Conservation (phyloP, 1,140 invertebrate species). For the Aphis craccivora region DNA sequence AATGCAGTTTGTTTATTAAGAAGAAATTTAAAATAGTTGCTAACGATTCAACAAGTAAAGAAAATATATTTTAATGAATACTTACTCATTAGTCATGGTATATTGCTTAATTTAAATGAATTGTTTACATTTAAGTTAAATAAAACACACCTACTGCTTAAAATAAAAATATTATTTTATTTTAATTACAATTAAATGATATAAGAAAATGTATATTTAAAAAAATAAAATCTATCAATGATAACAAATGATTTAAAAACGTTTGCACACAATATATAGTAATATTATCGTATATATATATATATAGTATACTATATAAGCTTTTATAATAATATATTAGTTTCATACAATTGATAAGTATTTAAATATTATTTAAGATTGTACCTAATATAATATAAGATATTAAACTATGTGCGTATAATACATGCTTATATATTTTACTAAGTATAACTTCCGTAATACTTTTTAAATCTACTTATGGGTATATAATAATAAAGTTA, state of each 20-base stretch:
- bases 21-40: neutral
- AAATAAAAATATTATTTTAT: neutral
- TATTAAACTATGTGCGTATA: neutral
- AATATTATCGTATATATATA: too few species aligned
- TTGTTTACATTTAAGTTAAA: neutral
- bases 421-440: neutral
- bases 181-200: too few species aligned
- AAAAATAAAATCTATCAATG: neutral
- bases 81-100: neutral
- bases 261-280: neutral
- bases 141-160: neutral
- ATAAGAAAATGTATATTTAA: neutral
- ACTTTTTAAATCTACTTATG: constrained; percentile 38
- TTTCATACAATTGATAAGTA: neutral
- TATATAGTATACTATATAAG: neutral
- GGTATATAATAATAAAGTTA: constrained; percentile 12
- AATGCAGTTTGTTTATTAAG: neutral
- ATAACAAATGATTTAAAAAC: neutral
- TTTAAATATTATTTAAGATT: neutral
- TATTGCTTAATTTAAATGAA: neutral
- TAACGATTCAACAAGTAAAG: neutral
- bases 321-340: neutral
- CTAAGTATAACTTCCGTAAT: neutral
- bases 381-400: neutral
- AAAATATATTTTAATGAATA: constrained; percentile 8